Evolutionary conservation across 2,113 vertebrate species (phyloP).

Genomic region (Eira barbara): DNA sequence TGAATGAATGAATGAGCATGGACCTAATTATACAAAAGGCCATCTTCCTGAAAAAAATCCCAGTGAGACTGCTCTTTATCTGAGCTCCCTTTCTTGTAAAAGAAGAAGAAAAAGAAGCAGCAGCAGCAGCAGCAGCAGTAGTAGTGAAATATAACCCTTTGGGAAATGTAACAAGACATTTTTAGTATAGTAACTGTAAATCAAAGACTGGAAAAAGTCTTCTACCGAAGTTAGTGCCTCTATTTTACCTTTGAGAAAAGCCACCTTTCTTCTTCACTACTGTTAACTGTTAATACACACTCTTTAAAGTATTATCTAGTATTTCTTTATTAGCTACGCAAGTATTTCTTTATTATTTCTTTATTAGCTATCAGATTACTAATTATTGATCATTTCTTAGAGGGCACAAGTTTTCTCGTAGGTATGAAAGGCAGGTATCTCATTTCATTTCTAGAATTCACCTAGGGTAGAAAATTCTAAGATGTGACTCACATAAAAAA

Average conservation of each 20-base stretch:
- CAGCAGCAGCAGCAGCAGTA: too few relatives aligned
- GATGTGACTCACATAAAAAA: neutral
- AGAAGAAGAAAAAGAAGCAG: neutral
- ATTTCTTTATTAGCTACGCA: neutral
- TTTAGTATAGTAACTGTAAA: slow-evolving; percentile 27
- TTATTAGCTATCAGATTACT: neutral
- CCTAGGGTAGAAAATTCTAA: neutral
- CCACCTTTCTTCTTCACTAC: neutral
- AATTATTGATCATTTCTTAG: slow-evolving; percentile 1
- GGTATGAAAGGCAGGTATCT: neutral
- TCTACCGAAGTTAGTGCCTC: neutral
- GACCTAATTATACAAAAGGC: neutral
- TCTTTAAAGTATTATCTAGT: neutral
- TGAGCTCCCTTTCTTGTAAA: neutral
- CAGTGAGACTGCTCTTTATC: neutral
- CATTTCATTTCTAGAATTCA: slow-evolving; percentile 15
- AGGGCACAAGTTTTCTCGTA: neutral
- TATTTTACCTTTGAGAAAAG: neutral
- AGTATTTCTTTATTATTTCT: neutral
- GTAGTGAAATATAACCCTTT: neutral
- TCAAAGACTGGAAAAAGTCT: slow-evolving; percentile 4
- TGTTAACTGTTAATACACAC: neutral
- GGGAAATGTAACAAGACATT: neutral
- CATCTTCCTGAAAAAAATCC: neutral
- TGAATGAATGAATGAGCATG: neutral